phyloP scores from a whole-genome alignment of 2,888 invertebrate species.

The Phlogophora meticulosa region DNA sequence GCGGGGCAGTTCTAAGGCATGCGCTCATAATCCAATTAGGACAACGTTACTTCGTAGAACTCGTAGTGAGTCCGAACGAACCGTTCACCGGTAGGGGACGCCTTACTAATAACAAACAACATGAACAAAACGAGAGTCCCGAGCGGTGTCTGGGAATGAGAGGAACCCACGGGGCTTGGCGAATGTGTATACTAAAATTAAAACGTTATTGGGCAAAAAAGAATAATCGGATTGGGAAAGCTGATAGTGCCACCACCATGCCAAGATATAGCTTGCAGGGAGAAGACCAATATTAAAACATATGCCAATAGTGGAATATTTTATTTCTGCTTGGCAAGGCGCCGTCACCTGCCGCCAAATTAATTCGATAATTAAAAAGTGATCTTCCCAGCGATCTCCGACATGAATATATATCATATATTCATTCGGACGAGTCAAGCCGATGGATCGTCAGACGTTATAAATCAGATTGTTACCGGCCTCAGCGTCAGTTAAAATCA shows the following conservation, averaged over 20 bases:
- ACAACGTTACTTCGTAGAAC: constrained; percentile 14
- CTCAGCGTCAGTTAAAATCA: constrained; percentile 77
- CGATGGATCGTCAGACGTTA: constrained; percentile 63
- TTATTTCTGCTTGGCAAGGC: constrained; percentile 51
- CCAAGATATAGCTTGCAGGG: background rate
- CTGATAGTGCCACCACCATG: background rate
- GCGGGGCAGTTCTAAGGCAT: constrained; percentile 38
- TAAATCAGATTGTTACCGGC: constrained; percentile 70
- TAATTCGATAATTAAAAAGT: constrained; percentile 48
- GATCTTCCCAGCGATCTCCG: constrained; percentile 42
- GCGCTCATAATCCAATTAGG: constrained; percentile 71
- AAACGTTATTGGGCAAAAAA: background rate
- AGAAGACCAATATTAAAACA: constrained; percentile 11
- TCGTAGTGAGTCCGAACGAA: background rate
- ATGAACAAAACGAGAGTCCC: constrained; percentile 19
- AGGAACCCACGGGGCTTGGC: constrained; percentile 6
- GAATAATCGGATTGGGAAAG: background rate
- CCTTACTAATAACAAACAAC: background rate
- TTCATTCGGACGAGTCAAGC: constrained; percentile 36
- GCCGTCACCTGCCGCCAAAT: constrained; percentile 34
- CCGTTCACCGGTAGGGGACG: background rate
- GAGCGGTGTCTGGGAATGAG: constrained; percentile 43
- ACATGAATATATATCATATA: constrained; percentile 44
- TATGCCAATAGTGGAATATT: constrained; percentile 48
- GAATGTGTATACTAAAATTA: background rate